A percentile compares a stretch with the other conserved stretches of the same genome.
Evolutionary conservation across 2,797 vertebrate species (phyloP).

Genomic region (Numenius phaeopus): DNA sequence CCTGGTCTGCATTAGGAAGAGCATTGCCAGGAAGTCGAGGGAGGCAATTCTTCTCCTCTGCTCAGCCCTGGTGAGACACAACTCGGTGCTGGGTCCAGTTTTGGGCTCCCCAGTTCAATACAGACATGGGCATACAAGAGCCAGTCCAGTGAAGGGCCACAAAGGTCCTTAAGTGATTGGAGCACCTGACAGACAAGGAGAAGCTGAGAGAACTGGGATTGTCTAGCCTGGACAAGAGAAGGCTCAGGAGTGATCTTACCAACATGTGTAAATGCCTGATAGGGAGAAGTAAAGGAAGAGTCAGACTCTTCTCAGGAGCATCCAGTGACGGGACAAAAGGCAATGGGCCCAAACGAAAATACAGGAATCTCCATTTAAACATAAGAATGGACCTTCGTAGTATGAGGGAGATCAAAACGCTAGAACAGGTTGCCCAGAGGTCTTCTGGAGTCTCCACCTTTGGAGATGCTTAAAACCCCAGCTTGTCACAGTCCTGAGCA

Average conservation of each 20-base stretch:
- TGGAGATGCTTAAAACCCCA: neutral
- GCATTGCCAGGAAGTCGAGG: neutral
- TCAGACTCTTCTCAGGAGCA: neutral
- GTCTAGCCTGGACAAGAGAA: neutral
- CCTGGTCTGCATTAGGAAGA: neutral
- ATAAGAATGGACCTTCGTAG: neutral
- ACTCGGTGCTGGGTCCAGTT: neutral
- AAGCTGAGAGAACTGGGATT: neutral
- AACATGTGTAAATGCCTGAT: neutral
- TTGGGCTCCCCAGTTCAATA: neutral
- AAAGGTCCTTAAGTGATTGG: neutral
- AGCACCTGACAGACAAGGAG: neutral
- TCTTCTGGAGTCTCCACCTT: neutral
- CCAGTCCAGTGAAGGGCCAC: neutral
- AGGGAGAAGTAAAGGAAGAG: neutral
- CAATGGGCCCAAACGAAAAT: neutral
- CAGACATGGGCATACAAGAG: neutral
- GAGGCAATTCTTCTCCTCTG: neutral
- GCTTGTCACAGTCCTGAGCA: neutral
- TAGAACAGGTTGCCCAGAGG: slow-evolving; percentile 12
- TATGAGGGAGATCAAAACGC: neutral
- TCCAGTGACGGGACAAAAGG: neutral
- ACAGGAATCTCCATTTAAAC: neutral
- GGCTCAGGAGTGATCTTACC: neutral
- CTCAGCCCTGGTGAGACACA: neutral